A percentile compares a stretch with the other conserved stretches of the same genome.
These are phyloP conservation scores for Polietes domitor DNA, from an alignment of 2,888 invertebrate species.

Conservation along the genomic window DNA sequence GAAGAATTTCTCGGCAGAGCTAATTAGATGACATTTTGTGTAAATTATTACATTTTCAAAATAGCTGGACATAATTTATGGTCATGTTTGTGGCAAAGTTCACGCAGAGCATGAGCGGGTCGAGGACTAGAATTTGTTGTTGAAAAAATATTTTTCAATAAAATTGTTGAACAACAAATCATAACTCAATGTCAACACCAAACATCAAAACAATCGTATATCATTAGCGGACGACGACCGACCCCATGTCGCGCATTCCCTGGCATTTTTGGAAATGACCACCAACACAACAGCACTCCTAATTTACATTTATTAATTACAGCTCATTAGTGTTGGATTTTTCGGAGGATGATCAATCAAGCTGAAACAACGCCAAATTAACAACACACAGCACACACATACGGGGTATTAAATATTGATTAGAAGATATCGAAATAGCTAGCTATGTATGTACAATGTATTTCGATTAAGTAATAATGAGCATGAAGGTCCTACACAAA, in stretches of 20 bases:
- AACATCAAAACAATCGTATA: slow-evolving; percentile 44
- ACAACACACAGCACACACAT: neutral
- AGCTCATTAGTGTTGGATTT: slow-evolving; percentile 40
- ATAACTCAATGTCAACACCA: slow-evolving; percentile 58
- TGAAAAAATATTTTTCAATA: slow-evolving; percentile 1
- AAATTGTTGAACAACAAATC: slow-evolving; percentile 23
- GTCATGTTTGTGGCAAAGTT: neutral
- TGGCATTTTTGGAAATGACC: slow-evolving; percentile 5
- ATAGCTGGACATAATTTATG: slow-evolving; percentile 24
- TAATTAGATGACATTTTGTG: slow-evolving; percentile 26
- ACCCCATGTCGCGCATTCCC: neutral
- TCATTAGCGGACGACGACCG: slow-evolving; percentile 23
- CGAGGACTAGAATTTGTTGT: neutral
- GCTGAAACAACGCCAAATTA: slow-evolving; percentile 11
- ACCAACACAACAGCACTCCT: slow-evolving; percentile 36
- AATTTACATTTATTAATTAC: slow-evolving; percentile 52
- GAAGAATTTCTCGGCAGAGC: neutral
- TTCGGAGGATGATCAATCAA: slow-evolving; percentile 50
- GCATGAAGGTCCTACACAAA: too few species aligned
- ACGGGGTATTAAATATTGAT: neutral
- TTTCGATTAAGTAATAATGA: neutral
- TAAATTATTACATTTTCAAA: slow-evolving; percentile 27
- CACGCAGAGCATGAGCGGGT: neutral
- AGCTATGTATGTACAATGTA: neutral
- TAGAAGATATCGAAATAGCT: neutral